phyloP scores from a whole-genome alignment of 1,140 invertebrate species.

The Cryptotermes secundus region DNA sequence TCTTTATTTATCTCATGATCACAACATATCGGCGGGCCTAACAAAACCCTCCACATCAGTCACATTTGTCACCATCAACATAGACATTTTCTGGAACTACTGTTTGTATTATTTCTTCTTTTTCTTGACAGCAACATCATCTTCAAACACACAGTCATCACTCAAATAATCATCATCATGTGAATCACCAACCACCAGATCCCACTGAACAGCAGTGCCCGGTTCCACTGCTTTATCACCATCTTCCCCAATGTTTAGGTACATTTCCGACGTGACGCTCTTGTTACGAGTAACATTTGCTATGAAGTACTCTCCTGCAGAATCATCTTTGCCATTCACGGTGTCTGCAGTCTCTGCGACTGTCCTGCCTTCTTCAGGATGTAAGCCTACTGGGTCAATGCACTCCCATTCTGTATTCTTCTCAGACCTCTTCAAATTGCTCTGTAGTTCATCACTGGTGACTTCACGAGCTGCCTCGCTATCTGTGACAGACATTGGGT shows the following conservation, averaged over 20 bases:
- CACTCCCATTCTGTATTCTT: not conserved
- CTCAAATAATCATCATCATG: not conserved
- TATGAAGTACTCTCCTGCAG: slow-evolving; percentile 41
- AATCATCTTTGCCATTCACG: not conserved
- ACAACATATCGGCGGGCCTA: too few species aligned
- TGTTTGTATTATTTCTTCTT: not conserved
- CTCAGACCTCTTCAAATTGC: not conserved
- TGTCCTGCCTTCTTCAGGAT: too few species aligned
- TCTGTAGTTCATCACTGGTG: not conserved
- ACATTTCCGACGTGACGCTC: slow-evolving; percentile 23
- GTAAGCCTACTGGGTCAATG: too few species aligned
- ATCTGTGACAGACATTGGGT: not conserved
- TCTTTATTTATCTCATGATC: too few species aligned
- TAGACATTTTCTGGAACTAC: too few species aligned
- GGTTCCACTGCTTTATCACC: not conserved
- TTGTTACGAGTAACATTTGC: slow-evolving; percentile 38
- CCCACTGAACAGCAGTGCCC: not conserved
- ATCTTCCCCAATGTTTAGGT: not conserved
- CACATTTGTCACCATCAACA: too few species aligned
- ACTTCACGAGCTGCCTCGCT: not conserved
- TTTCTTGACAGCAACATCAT: not conserved
- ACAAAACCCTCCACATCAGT: too few species aligned
- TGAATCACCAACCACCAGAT: not conserved
- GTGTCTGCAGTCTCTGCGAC: too few species aligned
- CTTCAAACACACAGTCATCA: slow-evolving; percentile 1